Percentiles rank a stretch among this genome's conserved stretches.
Conservation (phyloP, 1,140 invertebrate genomes). For the Caenorhabditis elegans region WBcel235 BX284606.5:5705001-5705500, state of each 20-base stretch:
- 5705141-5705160: constrained; percentile 5
- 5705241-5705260: neutral
- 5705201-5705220: neutral
- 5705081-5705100: constrained; percentile 25
- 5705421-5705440: too few species aligned
- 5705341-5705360: constrained; percentile 8
- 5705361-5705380: neutral
- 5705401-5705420: neutral
- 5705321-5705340: neutral
- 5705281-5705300: constrained; percentile 4
- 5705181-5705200: neutral
- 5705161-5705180: constrained; percentile 33
- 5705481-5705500: too few species aligned
- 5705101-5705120: neutral
- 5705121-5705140: neutral
- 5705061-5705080: constrained; percentile 26
- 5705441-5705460: too few species aligned
- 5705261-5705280: constrained; percentile 9
- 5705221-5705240: neutral
- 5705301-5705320: constrained; percentile 8
- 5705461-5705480: too few species aligned
- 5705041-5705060: neutral
- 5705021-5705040: constrained; percentile 15
- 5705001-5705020: constrained; percentile 10
- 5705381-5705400: constrained; percentile 2